Evolutionary conservation across 2,113 vertebrate genomes (phyloP).

Genomic region (Gobius niger): DNA sequence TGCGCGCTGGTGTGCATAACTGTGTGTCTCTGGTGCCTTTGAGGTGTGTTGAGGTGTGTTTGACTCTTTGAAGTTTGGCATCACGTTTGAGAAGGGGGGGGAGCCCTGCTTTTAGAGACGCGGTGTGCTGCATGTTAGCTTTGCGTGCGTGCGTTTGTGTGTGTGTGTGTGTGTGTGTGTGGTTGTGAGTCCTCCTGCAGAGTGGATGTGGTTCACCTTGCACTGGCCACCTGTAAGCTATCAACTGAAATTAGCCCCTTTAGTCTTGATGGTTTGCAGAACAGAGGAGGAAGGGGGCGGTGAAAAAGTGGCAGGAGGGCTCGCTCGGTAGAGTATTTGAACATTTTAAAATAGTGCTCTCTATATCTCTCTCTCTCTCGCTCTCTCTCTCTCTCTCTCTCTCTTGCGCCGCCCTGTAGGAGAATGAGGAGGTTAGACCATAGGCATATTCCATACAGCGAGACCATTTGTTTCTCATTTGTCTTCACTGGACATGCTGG

Average conservation of each 20-base stretch:
- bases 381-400: not conserved
- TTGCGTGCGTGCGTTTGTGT: not conserved
- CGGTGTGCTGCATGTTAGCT: conserved; percentile 3
- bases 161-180: conserved; percentile 28
- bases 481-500: conserved; percentile 36
- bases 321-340: conserved; percentile 17
- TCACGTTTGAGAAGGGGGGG: conserved; percentile 65
- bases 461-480: conserved; percentile 65
- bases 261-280: conserved; percentile 77
- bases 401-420: conserved; percentile 5
- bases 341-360: conserved; percentile 40
- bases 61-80: conserved; percentile 68
- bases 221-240: conserved; percentile 80
- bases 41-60: conserved; percentile 70
- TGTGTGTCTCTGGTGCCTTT: conserved; percentile 62
- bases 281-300: conserved; percentile 52
- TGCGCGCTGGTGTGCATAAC: conserved; percentile 25
- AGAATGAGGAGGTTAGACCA: conserved; percentile 30
- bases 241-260: conserved; percentile 79
- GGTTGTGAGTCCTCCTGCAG: conserved; percentile 43
- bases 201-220: conserved; percentile 76
- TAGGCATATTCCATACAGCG: conserved; percentile 43
- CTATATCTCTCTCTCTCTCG: not conserved
- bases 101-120: conserved; percentile 55
- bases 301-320: conserved; percentile 54